Evolutionary conservation across 1,140 invertebrate species (phyloP).

Genomic region (Yoshiicerus persimilis): DNA sequence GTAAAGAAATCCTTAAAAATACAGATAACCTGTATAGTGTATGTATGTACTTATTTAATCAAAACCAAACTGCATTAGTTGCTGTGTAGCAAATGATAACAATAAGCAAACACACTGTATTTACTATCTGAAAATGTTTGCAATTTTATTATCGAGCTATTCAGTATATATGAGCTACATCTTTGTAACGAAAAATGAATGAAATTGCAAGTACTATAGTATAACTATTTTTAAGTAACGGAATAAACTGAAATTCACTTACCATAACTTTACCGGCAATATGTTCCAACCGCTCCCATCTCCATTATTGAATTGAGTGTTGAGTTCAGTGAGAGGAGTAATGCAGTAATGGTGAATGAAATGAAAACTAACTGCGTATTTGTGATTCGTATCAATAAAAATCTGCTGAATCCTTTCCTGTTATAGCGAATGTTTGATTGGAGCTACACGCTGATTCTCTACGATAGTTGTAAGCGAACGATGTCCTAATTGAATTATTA

Average conservation of each 20-base stretch:
- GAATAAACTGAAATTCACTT: background rate
- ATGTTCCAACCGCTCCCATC: background rate
- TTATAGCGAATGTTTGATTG: background rate
- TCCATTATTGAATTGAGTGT: background rate
- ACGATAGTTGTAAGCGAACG: background rate
- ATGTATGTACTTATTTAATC: background rate
- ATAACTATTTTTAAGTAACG: background rate
- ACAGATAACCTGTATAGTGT: background rate
- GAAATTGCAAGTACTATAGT: background rate
- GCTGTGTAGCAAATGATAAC: too few relatives aligned
- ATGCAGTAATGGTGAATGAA: background rate
- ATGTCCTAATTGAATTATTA: background rate
- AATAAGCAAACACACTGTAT: too few relatives aligned
- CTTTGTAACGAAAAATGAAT: background rate
- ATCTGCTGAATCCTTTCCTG: conserved; percentile 18
- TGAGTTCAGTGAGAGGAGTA: background rate
- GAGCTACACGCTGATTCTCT: background rate
- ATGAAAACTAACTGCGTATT: background rate
- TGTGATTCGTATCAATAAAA: background rate
- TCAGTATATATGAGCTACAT: background rate
- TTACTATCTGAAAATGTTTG: too few relatives aligned
- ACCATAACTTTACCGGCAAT: background rate
- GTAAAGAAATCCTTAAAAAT: background rate
- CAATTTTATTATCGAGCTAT: background rate
- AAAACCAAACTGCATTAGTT: background rate